Evolutionary conservation across 2,797 vertebrate genomes (phyloP), one percentile per base, ranked within the genome.

Genomic region (Esox lucius): DNA sequence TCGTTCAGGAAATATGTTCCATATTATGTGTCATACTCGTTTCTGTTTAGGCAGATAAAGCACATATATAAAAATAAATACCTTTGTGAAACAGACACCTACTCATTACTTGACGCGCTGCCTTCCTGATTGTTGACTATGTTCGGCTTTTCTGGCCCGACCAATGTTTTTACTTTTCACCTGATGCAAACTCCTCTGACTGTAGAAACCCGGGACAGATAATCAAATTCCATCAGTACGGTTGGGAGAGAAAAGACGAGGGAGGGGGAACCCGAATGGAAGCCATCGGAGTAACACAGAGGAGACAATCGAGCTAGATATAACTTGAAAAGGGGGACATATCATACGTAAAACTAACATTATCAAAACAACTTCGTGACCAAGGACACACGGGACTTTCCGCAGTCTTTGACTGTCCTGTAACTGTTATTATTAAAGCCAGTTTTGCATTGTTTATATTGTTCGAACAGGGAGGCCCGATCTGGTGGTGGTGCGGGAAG

Each of bases 391-490:
- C 5, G 1, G 15, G 19, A 15, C 9, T 16, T 7, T 19, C 3
- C 1, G 13, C 8, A 1, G 28, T 2, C 53, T 31, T 71, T 46
- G 0, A 26, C 53, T 46, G 16, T 51, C 64, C 3, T n/a, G 1
- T 31, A 71, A 70, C 26, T 0, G 48, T 68, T 59, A 67, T 22
- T 19, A 53, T 42, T 74, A 64, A 75, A 73, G 70, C 22, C 49
- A 70, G 73, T 70, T 76, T 28, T 84, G 85, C 84, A 89, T 92
- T 93, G 93, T 94, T 94, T 92, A 92, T 93, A 92, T 85, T 87
- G 87, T 82, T 19, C 83, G 74, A 66, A 56, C 80, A 61, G 87
- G 83, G 85, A 91, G 92, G 93, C 93, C 94, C 89, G 77, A 83
- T 87, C 77, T 46, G 42, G 42, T 13, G 11, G 9, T 83, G 76